Base-by-base conservation (phyloP, 2,797 vertebrate species). In the Sebastes vulpes region DNA sequence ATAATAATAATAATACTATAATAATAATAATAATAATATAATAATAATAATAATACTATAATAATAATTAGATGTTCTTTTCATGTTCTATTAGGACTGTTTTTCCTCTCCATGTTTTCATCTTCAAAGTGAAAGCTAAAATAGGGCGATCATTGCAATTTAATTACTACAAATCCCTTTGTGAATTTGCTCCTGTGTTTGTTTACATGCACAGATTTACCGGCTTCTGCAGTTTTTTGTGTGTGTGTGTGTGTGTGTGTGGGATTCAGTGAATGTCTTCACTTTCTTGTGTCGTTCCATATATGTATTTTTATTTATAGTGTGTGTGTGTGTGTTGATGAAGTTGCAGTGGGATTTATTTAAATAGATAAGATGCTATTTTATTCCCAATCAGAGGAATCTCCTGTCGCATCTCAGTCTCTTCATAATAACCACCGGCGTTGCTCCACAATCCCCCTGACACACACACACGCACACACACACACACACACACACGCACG, bases 131-230 rank as follows among this genome's bases (percentile, higher is more conserved):
- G 82, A 91, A 92, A 91, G 83, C 66, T 93, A 95, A 94, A 95
- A 94, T 85, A 94, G 92, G 92, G 85, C 90, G 86, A 95, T 95
- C 93, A 95, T 93, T 93, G 93, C 92, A 90, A 93, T 91, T 95
- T 95, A 95, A 95, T 95, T 93, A 93, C 94, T 92, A 94, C 92
- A 95, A 94, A 93, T 95, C 91, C 93, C 93, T 94, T 95, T 94
- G 94, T 95, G 94, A 92, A 90, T 95, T 94, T 93, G 83, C 79
- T 86, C 90, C 28, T 77, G 89, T 90, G 93, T 92, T 94, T 94
- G 92, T 95, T 95, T 95, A 92, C 90, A 94, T 87, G 86, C 87
- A 80, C 54, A 89, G 79, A 94, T 91, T 92, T 91, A 85, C 92
- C 81, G 16, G 82, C 89, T 90, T 88, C 84, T 86, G 92, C 92